Evolutionary conservation across 2,888 invertebrate species (phyloP).

Genomic region (Campaea margaritaria): DNA sequence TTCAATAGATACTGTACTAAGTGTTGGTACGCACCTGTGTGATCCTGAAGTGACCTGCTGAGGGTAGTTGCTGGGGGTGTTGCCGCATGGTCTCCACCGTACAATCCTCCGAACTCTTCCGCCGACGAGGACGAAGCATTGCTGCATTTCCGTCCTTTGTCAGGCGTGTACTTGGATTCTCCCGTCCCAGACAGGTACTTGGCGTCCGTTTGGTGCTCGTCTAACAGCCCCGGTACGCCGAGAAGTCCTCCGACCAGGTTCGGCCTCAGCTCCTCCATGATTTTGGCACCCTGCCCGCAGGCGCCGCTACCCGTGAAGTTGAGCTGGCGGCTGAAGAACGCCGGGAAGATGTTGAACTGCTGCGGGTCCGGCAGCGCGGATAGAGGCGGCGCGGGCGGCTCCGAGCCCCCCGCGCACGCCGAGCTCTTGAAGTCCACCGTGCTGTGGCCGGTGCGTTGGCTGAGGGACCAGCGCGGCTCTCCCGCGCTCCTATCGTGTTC

Average conservation of each 20-base stretch:
- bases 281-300: constrained; percentile 89
- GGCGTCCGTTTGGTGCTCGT: constrained; percentile 88
- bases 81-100: constrained; percentile 89
- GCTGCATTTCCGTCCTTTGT: constrained; percentile 90
- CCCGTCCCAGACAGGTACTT: constrained; percentile 83
- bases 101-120: constrained; percentile 95
- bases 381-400: constrained; percentile 83
- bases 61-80: constrained; percentile 87
- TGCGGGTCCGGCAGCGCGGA: constrained; percentile 88
- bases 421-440: constrained; percentile 94
- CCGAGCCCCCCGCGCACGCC: constrained; percentile 87
- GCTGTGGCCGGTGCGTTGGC: constrained; percentile 86
- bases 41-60: constrained; percentile 84
- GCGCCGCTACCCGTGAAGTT: constrained; percentile 90
- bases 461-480: constrained; percentile 78
- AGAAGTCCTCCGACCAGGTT: constrained; percentile 92
- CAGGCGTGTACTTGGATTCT: constrained; percentile 84
- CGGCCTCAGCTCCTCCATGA: constrained; percentile 95
- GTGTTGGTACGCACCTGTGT: constrained; percentile 76
- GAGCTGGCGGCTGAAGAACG: constrained; percentile 94
- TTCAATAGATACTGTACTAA: not conserved
- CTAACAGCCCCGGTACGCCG: constrained; percentile 91
- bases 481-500: constrained; percentile 77
- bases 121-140: constrained; percentile 91
- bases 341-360: constrained; percentile 96